Evolutionary conservation across 2,797 vertebrate genomes (phyloP), one percentile per base, ranked within the genome.

Genomic region (Phaenicophaeus curvirostris): DNA sequence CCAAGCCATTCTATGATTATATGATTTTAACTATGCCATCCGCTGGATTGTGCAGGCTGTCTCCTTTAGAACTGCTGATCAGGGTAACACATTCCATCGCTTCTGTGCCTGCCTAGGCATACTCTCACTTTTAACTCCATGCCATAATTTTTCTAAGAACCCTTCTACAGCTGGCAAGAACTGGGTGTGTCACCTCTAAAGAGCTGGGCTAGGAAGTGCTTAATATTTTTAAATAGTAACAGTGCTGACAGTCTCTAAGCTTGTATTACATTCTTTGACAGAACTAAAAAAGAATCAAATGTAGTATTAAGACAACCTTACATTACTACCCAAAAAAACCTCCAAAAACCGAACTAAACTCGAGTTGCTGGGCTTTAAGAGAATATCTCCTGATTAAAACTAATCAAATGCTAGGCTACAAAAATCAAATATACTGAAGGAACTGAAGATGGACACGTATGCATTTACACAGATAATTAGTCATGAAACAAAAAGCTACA

Each of bases 201-300:
- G 42, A 89, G 78, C 72, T 82, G 81, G 80, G 87, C 77, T 93
- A 84, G 83, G 91, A 95, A 97, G 83, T 73, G 77, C 84, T 96
- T 93, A 79, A 86, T n/a, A 25, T 89, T 96, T 97, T 96, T 66
- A 97, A 98, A 97, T 90, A 96, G 96, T 19, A 96, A 94, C 89
- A 35, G 31, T 48, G 63, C 42, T 91, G 93, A 94, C 95, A 90
- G 67, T 90, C 67, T 27, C 76, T 88, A 50, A 73, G 86, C 87
- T 96, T 74, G 7, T 78, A 74, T 79, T 96, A 85, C 90, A 48
- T 58, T 92, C 78, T 93, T 61, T 39, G 76, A 87, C 19, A 87
- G 28, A 77, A 73, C 12, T 75, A 78, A 89, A 62, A 65, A 81
- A 78, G 8, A 73, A 75, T 59, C 31, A 85, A 37, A 85, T 63